Evolutionary conservation across 2,888 invertebrate genomes (phyloP).

Genomic region (Taenaris catops): DNA sequence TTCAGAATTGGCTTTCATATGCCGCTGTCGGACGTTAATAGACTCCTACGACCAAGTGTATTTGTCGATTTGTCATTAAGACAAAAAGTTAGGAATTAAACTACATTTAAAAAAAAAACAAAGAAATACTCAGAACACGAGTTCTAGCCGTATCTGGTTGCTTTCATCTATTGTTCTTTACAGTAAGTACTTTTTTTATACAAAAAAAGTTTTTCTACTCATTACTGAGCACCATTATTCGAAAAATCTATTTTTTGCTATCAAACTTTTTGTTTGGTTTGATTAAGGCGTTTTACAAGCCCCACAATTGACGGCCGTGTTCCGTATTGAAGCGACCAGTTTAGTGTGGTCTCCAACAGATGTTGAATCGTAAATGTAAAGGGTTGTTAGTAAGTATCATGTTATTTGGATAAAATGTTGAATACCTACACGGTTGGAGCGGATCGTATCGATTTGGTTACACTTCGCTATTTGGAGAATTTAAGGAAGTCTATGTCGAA

Average conservation of each 20-base stretch:
- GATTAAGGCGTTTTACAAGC: conserved; percentile 45
- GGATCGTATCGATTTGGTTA: conserved; percentile 51
- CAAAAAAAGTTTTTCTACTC: conserved; percentile 5
- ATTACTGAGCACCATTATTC: conserved; percentile 20
- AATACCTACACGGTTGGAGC: conserved; percentile 35
- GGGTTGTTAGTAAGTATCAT: conserved; percentile 19
- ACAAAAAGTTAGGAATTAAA: too few relatives aligned
- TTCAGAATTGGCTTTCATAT: too few relatives aligned
- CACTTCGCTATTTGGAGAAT: conserved; percentile 47
- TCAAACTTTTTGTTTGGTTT: conserved; percentile 31
- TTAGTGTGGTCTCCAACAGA: conserved; percentile 24
- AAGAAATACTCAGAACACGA: too few relatives aligned
- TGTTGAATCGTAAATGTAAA: not conserved
- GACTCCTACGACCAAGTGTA: too few relatives aligned
- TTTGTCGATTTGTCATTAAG: too few relatives aligned
- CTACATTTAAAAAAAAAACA: too few relatives aligned
- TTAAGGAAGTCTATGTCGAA: conserved; percentile 39
- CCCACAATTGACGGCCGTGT: conserved; percentile 39
- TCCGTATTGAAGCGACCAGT: conserved; percentile 29
- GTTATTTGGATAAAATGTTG: conserved; percentile 24
- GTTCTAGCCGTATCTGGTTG: too few relatives aligned
- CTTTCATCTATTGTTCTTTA: too few relatives aligned
- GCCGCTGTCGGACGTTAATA: too few relatives aligned
- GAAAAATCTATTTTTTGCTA: conserved; percentile 29
- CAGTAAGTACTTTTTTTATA: too few relatives aligned